phyloP scores from a whole-genome alignment of 2,888 invertebrate genomes.

The Erannis defoliaria region DNA sequence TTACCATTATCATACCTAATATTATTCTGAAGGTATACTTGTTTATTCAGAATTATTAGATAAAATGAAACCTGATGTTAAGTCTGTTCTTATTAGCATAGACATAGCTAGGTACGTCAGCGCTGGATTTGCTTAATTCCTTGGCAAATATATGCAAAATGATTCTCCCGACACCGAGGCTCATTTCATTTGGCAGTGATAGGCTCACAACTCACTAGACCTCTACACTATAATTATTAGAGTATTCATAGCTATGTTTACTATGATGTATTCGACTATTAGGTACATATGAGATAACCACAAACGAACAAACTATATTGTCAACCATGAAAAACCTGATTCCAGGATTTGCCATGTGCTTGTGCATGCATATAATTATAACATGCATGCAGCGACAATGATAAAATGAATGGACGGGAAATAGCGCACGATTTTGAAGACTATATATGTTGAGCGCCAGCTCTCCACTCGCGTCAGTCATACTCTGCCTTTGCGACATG shows the following conservation, averaged over 20 bases:
- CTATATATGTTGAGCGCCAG: no score
- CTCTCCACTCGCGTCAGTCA: no score
- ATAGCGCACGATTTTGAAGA: no score
- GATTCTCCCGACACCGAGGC: slow-evolving; percentile 38
- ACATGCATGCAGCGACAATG: no score
- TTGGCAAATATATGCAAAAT: slow-evolving; percentile 53
- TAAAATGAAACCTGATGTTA: slow-evolving; percentile 32
- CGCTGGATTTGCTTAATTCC: slow-evolving; percentile 46
- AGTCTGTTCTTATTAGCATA: slow-evolving; percentile 45
- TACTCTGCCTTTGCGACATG: no score
- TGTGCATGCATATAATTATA: no score
- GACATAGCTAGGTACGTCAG: slow-evolving; percentile 44
- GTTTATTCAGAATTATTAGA: slow-evolving; percentile 22
- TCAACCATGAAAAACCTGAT: no score
- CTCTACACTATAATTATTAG: slow-evolving; percentile 7
- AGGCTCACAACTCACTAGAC: slow-evolving; percentile 14
- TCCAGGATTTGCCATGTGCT: no score
- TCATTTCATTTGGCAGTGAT: slow-evolving; percentile 26
- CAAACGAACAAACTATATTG: no score
- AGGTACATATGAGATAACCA: no score
- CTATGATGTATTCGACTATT: neutral
- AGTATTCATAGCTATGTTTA: neutral
- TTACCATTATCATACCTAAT: slow-evolving; percentile 17
- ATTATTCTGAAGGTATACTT: slow-evolving; percentile 14
- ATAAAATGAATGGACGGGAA: no score